phyloP scores from a whole-genome alignment of 2,888 invertebrate species.

The Rhyacophila evoluta region DNA sequence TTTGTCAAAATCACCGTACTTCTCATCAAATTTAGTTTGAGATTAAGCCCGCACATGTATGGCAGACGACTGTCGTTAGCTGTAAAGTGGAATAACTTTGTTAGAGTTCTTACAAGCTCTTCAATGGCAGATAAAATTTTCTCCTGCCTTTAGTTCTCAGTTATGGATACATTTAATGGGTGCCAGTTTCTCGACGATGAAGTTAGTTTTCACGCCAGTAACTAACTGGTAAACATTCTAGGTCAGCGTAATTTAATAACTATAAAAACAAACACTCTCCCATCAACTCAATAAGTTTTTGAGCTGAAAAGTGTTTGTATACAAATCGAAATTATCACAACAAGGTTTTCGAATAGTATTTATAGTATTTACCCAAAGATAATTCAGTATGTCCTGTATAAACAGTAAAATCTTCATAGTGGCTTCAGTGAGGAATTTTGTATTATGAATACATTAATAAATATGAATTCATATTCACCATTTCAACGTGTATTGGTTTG shows the following conservation, averaged over 20 bases:
- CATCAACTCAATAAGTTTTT: neutral
- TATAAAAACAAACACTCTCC: neutral
- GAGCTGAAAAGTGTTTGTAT: neutral
- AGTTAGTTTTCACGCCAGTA: neutral
- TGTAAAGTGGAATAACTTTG: constrained; percentile 22
- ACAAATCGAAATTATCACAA: neutral
- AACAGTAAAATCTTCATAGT: too few species aligned
- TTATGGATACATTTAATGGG: constrained; percentile 4
- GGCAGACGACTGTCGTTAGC: neutral
- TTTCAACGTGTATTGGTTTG: too few species aligned
- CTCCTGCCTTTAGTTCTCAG: neutral
- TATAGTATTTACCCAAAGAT: too few species aligned
- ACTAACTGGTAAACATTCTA: neutral
- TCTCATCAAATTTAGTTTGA: neutral
- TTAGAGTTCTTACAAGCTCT: neutral
- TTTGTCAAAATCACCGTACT: neutral
- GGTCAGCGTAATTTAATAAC: neutral
- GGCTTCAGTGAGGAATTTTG: too few species aligned
- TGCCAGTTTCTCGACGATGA: neutral
- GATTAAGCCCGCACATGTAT: constrained; percentile 14
- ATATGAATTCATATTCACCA: too few species aligned
- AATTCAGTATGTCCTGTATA: too few species aligned
- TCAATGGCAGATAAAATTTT: constrained; percentile 18
- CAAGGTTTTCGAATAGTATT: too few species aligned
- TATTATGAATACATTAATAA: too few species aligned